A percentile compares a stretch with the other conserved stretches of the same genome.
Evolutionary conservation across 2,888 invertebrate species (phyloP).

Genomic region (Xestoiulus laeticollis): DNA sequence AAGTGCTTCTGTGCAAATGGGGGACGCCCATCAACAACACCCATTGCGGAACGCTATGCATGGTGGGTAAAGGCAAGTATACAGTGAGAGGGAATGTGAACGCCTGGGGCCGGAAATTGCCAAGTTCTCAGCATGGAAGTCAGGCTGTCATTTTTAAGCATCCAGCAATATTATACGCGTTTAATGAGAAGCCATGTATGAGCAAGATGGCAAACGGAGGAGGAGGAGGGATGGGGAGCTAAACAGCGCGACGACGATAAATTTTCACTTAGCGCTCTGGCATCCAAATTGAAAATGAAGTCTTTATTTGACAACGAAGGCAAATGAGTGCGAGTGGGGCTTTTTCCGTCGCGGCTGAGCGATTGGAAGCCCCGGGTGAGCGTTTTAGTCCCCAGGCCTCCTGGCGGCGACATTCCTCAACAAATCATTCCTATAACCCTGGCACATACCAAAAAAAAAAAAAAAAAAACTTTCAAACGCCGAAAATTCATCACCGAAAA

Average conservation of each 20-base stretch:
- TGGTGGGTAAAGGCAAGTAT: background rate
- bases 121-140: slow-evolving; percentile 48
- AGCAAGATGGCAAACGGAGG: background rate
- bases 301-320: slow-evolving; percentile 46
- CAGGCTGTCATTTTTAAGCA: slow-evolving; percentile 43
- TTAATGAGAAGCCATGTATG: slow-evolving; percentile 48
- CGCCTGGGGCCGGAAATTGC: slow-evolving; percentile 50
- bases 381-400: slow-evolving; percentile 7
- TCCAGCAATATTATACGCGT: slow-evolving; percentile 26
- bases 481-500: background rate
- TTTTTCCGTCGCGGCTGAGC: background rate
- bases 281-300: slow-evolving; percentile 49
- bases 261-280: slow-evolving; percentile 46
- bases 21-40: slow-evolving; percentile 17
- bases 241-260: slow-evolving; percentile 2
- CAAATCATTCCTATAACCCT: background rate
- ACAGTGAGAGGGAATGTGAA: slow-evolving; percentile 28
- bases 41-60: background rate
- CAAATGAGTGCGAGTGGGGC: background rate
- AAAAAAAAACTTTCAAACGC: background rate
- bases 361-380: background rate
- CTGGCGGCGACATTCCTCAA: slow-evolving; percentile 39
- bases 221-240: background rate
- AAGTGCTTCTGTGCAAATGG: background rate
- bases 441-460: no score